Percentiles rank a stretch among this genome's conserved stretches.
These are phyloP conservation scores for Vidua chalybeata DNA, from an alignment of 2,113 vertebrate species.

Conservation along the genomic window DNA sequence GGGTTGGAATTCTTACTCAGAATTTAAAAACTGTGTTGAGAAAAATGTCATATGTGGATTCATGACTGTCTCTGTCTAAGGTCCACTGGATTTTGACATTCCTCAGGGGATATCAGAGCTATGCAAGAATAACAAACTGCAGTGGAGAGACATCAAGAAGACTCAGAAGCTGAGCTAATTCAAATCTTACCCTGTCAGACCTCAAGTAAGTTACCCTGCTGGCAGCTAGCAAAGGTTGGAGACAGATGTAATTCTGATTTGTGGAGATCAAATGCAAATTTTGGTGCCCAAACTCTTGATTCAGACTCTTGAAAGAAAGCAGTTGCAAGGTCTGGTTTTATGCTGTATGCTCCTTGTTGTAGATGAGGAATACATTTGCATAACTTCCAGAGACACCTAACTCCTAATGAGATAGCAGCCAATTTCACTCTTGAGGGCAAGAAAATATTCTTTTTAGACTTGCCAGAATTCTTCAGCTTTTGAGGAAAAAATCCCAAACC, in stretches of 20 bases:
- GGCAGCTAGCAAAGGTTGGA: neutral
- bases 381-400: neutral
- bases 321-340: neutral
- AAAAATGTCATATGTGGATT: neutral
- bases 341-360: neutral
- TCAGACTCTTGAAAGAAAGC: neutral
- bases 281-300: neutral
- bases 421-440: neutral
- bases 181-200: neutral
- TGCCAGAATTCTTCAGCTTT: neutral
- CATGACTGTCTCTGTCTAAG: neutral
- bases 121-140: neutral
- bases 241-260: neutral
- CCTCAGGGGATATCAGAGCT: neutral
- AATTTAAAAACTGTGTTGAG: neutral
- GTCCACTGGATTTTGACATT: slow-evolving; percentile 1
- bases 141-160: neutral
- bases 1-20: neutral
- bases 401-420: neutral
- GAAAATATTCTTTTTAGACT: neutral
- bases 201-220: neutral
- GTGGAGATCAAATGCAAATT: neutral
- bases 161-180: neutral
- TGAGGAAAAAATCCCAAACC: neutral
- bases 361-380: neutral